Evolutionary conservation across 2,888 invertebrate genomes (phyloP), one percentile per base, ranked within the genome.

Genomic region (Xanthorhoe spadicearia): DNA sequence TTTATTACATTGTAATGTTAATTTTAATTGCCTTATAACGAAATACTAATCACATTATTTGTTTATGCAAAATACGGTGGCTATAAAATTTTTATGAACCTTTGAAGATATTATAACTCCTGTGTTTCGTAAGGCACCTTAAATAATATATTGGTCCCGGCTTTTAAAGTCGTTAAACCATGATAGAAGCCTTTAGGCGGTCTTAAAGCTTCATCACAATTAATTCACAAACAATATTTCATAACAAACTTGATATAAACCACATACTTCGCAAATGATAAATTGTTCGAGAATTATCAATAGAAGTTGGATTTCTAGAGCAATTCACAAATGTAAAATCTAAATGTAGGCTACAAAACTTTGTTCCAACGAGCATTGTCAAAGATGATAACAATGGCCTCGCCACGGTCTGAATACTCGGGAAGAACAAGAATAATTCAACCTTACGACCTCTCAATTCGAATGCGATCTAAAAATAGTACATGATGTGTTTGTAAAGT

Each of bases 331-430:
- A 58, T 48, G 58, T 18, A 3, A 58, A 58, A 49, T 58, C 17
- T 32, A 35, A 49, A 58, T 51, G 38, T 51, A 43, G 28, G 35
- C 58, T 61, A 51, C 13, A 50, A 62, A 52, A 67, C 53, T 51
- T 64, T 50, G 56, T 55, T 61, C 32, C 38, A 50, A 61, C 56
- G 48, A 67, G 46, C 61, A 52, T 38, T 58, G 58, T 62, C 51
- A 51, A 43, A 51, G 10, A 63, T 32, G 15, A n/a, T 35, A 56
- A 65, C 65, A 65, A 61, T 66, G 49, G 23, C 3, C 32, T 17
- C 50, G 50, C 10, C 38, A 28, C 13, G 23, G 48, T 28, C 43
- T 50, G 60, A 51, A 51, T 61, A 23, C 51, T 48, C 6, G 32
- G 23, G 28, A 49, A 55, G 54, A 55, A 64, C 55, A 18, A 56